Percentiles rank a stretch among this genome's conserved stretches.
These are phyloP conservation scores for Tillus elongatus DNA, from an alignment of 2,888 invertebrate species.

Conservation along the genomic window DNA sequence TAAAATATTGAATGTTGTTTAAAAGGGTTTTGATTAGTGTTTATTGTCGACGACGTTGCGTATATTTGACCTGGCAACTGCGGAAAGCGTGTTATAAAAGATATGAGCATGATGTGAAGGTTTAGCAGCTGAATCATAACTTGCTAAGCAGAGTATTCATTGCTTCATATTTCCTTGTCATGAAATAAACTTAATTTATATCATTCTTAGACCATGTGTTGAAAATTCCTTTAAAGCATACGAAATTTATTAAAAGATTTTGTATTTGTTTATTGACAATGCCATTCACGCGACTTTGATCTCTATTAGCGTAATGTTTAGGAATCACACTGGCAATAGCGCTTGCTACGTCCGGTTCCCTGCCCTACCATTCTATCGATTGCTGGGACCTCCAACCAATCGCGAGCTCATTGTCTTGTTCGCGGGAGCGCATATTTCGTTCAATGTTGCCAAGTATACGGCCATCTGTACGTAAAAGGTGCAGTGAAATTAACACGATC, in stretches of 20 bases:
- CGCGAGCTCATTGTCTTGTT: conserved; percentile 42
- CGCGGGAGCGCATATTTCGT: conserved; percentile 47
- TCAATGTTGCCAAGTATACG: conserved; percentile 42
- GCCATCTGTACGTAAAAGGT: not conserved
- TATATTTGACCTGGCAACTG: conserved; percentile 43
- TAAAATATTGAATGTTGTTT: no score
- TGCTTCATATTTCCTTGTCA: no score
- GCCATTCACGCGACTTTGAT: conserved; percentile 38
- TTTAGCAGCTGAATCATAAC: no score
- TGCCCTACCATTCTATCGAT: conserved; percentile 51
- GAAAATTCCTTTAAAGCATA: no score
- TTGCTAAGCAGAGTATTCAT: no score
- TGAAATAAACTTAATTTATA: no score
- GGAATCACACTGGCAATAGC: conserved; percentile 48
- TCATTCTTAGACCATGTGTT: no score
- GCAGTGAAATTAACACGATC: not conserved
- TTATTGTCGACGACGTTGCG: conserved; percentile 43
- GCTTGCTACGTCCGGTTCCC: conserved; percentile 48
- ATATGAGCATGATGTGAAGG: conserved; percentile 21
- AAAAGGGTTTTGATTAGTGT: no score
- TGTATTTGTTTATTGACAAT: conserved; percentile 52
- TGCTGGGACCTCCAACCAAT: conserved; percentile 56
- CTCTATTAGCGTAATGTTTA: conserved; percentile 37
- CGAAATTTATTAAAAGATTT: no score
- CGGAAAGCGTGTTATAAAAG: conserved; percentile 38